Base-by-base conservation (phyloP, 2,797 vertebrate species). In the Etheostoma nigrum region DNA sequence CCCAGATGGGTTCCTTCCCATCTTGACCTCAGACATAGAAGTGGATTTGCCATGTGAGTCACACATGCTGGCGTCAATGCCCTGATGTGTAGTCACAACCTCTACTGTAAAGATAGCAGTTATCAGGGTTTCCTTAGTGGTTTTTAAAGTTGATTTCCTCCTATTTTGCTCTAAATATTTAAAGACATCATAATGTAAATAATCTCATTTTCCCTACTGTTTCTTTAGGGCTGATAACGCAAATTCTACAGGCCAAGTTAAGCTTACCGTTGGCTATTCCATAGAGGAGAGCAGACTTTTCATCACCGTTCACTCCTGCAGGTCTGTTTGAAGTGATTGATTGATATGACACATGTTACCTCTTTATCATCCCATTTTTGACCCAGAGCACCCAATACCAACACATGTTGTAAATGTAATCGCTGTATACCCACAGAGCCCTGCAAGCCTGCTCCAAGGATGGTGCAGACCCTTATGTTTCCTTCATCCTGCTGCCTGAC, bases 401-500 rank as follows among this genome's bases (percentile, higher is more conserved):
- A 53, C 36, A 33, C 6, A 18, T 18, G 7, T 21, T 58, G 48
- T 77, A 1, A 72, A 53, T 54, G 36, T 62, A 36, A 51, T 69
- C 10, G 45, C 21, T 75, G 10, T 79, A 21, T n/a, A 5, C 71
- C 58, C 15, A 15, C 87, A 98, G 97, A 87, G 89, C 93, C 66
- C 92, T 98, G 81, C 81, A 87, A 10, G 85, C 95, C 12, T 92
- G 88, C 72, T 94, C 95, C 11, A 97, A 96, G 78, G 97, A 98
- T 0, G 92, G 94, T 0, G 96, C 97, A 0, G 97, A 98, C 87
- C 94, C 97, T 4, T 98, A 98, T 0, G 90, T 98, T 44, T 95
- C 96, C 19, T 93, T 97, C 79, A 84, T 95, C 82, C 96, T 99
- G 40, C 93, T 96, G 62, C 98, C 97, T 1, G 98, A 99, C 94